These are phyloP conservation scores for Bombus cullumanus DNA, from an alignment of 1,140 invertebrate species.

Conservation along the genomic window DNA sequence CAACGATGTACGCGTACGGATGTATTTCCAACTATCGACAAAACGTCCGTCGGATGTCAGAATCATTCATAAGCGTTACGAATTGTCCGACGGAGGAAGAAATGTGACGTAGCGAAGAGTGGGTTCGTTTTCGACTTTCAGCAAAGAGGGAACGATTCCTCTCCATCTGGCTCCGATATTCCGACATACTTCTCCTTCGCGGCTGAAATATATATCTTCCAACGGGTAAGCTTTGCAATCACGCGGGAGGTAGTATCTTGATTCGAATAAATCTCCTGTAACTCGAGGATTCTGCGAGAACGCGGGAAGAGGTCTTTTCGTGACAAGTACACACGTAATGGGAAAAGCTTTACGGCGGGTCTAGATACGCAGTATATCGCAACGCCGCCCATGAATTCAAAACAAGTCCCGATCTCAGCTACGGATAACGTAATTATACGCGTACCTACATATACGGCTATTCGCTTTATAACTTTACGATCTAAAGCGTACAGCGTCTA, in stretches of 20 bases:
- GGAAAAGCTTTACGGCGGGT: constrained; percentile 54
- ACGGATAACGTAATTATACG: constrained; percentile 60
- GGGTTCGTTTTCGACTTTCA: constrained; percentile 39
- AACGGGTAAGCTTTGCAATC: constrained; percentile 64
- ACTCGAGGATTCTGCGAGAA: constrained; percentile 60
- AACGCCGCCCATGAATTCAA: constrained; percentile 62
- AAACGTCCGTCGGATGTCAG: neutral
- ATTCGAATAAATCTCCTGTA: constrained; percentile 74
- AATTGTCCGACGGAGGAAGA: constrained; percentile 13
- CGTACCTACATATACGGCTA: constrained; percentile 24
- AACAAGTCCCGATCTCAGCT: constrained; percentile 50
- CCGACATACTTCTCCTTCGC: constrained; percentile 63
- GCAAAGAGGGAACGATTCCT: constrained; percentile 20
- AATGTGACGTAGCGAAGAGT: constrained; percentile 13
- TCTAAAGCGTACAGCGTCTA: neutral
- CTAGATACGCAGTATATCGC: constrained; percentile 48
- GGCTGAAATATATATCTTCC: constrained; percentile 69
- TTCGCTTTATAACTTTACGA: constrained; percentile 42
- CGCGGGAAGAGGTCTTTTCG: constrained; percentile 46
- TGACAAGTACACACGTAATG: constrained; percentile 69
- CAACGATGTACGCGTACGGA: neutral
- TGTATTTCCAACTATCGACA: constrained; percentile 12
- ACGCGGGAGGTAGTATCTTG: constrained; percentile 66
- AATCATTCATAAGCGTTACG: constrained; percentile 37
- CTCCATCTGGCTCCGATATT: constrained; percentile 36